A percentile compares a stretch with the other conserved stretches of the same genome.
Conservation (phyloP, 2,797 vertebrate genomes). For the Mormyrops attenuatus region DNA sequence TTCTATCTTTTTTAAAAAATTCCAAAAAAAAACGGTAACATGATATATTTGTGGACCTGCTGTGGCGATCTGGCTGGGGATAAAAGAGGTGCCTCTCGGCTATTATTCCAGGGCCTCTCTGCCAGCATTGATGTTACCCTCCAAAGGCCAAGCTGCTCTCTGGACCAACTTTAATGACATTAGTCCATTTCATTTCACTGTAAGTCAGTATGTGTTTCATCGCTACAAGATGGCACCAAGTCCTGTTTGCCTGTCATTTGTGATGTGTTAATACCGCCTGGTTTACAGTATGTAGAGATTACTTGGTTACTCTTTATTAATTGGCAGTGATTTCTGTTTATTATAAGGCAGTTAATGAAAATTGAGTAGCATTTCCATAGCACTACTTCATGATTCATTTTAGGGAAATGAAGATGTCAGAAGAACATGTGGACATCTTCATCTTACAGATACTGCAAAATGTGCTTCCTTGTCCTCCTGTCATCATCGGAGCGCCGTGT, state of each 20-base stretch:
- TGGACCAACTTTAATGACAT: constrained; percentile 14
- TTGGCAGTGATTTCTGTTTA: neutral
- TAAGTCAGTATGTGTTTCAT: constrained; percentile 10
- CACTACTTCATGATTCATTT: neutral
- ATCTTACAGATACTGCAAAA: neutral
- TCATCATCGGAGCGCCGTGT: neutral
- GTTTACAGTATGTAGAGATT: constrained; percentile 44
- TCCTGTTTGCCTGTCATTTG: constrained; percentile 3
- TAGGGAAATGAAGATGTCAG: neutral
- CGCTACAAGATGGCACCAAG: neutral
- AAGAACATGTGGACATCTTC: neutral
- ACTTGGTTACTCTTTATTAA: constrained; percentile 49
- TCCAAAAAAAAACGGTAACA: constrained; percentile 33
- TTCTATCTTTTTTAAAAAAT: neutral
- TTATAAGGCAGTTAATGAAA: constrained; percentile 53
- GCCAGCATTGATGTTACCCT: constrained; percentile 14
- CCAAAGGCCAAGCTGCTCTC: constrained; percentile 9
- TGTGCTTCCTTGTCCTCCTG: neutral
- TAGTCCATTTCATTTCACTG: constrained; percentile 25
- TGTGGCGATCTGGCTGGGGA: constrained; percentile 33
- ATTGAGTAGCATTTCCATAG: neutral
- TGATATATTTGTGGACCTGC: constrained; percentile 35
- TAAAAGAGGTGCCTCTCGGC: constrained; percentile 31
- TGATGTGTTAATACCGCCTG: constrained; percentile 14
- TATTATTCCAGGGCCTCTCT: constrained; percentile 11